phyloP scores from a whole-genome alignment of 2,888 invertebrate species.

The Acanthoscelides obtectus region DNA sequence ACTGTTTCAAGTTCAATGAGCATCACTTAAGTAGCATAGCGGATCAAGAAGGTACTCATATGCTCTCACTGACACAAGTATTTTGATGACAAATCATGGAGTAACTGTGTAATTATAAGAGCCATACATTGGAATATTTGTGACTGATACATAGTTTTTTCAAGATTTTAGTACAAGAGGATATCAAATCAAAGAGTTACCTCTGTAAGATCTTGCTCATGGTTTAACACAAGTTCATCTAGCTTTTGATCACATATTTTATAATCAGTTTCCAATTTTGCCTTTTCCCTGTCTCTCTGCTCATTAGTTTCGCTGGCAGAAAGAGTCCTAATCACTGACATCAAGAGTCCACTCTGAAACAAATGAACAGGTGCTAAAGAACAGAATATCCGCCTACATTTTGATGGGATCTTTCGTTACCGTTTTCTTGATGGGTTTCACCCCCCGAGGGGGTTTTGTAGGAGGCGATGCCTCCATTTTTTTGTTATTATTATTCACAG shows the following conservation, averaged over 20 bases:
- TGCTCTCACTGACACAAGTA: no score
- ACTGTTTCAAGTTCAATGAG: no score
- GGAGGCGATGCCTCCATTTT: constrained; percentile 55
- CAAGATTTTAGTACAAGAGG: background rate
- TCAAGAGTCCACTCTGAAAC: constrained; percentile 75
- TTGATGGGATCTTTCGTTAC: constrained; percentile 48
- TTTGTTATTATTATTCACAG: background rate
- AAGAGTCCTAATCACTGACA: constrained; percentile 91
- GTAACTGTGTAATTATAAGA: no score
- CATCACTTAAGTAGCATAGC: no score
- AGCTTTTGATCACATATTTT: constrained; percentile 85
- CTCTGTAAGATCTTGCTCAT: constrained; percentile 82
- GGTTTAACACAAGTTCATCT: constrained; percentile 81
- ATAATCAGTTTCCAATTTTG: constrained; percentile 89
- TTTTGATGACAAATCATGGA: no score
- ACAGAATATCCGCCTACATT: constrained; percentile 5
- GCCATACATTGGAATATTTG: no score
- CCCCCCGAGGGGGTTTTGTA: constrained; percentile 80
- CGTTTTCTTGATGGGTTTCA: constrained; percentile 82
- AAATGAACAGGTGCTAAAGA: constrained; percentile 8
- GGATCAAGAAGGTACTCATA: no score
- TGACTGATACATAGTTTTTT: no score
- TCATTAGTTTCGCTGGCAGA: constrained; percentile 93
- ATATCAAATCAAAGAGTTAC: constrained; percentile 47
- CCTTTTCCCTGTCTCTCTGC: constrained; percentile 87